phyloP scores from a whole-genome alignment of 2,888 invertebrate species.

The Cepaea hortensis region DNA sequence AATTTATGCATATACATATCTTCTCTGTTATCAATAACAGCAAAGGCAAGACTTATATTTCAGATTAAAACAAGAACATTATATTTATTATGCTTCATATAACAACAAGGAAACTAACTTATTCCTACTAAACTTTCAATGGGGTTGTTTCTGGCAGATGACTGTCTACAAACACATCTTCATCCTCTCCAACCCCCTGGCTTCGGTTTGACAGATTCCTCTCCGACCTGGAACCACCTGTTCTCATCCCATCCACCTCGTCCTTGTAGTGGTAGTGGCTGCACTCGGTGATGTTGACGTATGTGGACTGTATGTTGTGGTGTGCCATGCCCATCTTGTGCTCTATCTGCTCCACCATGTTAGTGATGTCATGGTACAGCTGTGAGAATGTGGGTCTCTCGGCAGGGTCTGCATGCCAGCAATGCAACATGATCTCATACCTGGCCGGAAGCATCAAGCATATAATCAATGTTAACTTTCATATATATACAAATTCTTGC shows the following conservation, averaged over 20 bases:
- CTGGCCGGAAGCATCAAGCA: constrained; percentile 52
- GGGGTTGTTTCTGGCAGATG: constrained; percentile 21
- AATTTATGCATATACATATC: too few species aligned
- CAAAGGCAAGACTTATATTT: too few species aligned
- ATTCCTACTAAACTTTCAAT: constrained; percentile 23
- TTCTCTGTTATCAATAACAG: too few species aligned
- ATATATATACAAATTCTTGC: too few species aligned
- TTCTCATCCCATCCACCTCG: constrained; percentile 43
- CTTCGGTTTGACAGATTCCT: not conserved
- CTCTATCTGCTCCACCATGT: constrained; percentile 65
- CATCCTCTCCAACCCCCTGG: not conserved
- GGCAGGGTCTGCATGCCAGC: constrained; percentile 63
- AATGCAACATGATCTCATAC: constrained; percentile 66
- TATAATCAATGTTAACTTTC: not conserved
- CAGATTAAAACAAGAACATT: too few species aligned
- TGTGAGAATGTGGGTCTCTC: constrained; percentile 64
- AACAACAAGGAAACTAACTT: too few species aligned
- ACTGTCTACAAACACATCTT: constrained; percentile 33
- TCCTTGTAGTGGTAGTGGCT: constrained; percentile 60
- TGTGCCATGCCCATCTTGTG: constrained; percentile 64
- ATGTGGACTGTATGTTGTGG: constrained; percentile 66
- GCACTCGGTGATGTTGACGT: constrained; percentile 63
- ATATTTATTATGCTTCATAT: too few species aligned
- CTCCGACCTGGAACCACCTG: not conserved
- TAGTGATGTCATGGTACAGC: constrained; percentile 60